Evolutionary conservation across 2,888 invertebrate genomes (phyloP), one percentile per base, ranked within the genome.

Genomic region (Oxycera nigricornis): DNA sequence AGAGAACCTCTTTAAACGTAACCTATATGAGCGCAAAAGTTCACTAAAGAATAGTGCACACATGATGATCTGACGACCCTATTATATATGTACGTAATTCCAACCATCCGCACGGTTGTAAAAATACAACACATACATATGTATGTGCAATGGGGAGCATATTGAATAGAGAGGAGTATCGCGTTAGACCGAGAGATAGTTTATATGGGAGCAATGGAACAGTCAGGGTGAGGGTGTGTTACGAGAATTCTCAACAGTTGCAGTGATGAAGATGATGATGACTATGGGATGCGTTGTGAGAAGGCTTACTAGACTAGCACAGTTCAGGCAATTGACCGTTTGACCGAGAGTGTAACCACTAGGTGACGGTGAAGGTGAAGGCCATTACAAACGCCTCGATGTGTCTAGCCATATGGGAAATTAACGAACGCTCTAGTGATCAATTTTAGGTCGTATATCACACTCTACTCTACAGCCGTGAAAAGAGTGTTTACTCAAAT

Each of bases 341-440:
- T 81, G 85, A 82, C 85, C 85, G 85, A 82, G 80, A 81, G 81
- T 4, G 55, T 24, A 81, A 82, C 83, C 84, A 85, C 85, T 85
- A 84, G 85, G 85, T 46, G n/a, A n/a, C n/a, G n/a, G 39, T 85
- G 85, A 85, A 85, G 85, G 85, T 85, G 85, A 85, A 85, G 85
- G 86, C 82, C 85, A 84, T 81, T 81, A 81, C 50, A 70, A 17
- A 68, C 30, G 2, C 28, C 31, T 67, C 39, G 20, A 35, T n/a
- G 57, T 20, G 30, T 73, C 20, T 22, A n/a, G n/a, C n/a, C n/a
- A n/a, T n/a, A n/a, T n/a, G n/a, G n/a, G n/a, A n/a, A n/a, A n/a
- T n/a, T n/a, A n/a, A n/a, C n/a, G n/a, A n/a, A n/a, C n/a, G n/a
- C n/a, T n/a, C n/a, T n/a, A n/a, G n/a, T n/a, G n/a, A n/a, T n/a